phyloP scores from a whole-genome alignment of 2,888 invertebrate genomes.

The Anticlea derivata region DNA sequence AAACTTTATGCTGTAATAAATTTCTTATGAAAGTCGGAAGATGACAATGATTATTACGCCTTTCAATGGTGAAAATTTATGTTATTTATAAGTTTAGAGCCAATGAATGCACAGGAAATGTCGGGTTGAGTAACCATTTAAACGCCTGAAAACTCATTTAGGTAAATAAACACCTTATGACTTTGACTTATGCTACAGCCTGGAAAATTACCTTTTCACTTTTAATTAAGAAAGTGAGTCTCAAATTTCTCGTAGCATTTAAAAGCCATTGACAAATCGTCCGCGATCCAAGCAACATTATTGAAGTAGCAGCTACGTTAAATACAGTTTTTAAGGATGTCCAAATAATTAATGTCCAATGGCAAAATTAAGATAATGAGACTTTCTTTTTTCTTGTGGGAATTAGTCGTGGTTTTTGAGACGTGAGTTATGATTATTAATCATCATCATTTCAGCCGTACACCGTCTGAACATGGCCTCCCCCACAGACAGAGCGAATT shows the following conservation, averaged over 20 bases:
- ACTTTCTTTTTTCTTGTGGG: slow-evolving; percentile 37
- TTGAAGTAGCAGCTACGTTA: slow-evolving; percentile 1
- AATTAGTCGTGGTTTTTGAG: slow-evolving; percentile 22
- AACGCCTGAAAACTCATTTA: background rate
- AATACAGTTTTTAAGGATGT: slow-evolving; percentile 8
- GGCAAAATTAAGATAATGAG: slow-evolving; percentile 22
- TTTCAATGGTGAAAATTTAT: no score
- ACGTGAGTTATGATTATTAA: slow-evolving; percentile 28
- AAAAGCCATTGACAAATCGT: slow-evolving; percentile 16
- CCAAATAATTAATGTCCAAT: slow-evolving; percentile 17
- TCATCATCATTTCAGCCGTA: no score
- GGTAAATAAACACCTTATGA: no score
- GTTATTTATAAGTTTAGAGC: no score
- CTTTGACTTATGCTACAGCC: no score
- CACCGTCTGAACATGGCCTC: no score
- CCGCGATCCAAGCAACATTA: slow-evolving; percentile 6
- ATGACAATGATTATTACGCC: no score
- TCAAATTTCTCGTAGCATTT: slow-evolving; percentile 2
- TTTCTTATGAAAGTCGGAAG: background rate
- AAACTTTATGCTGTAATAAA: slow-evolving; percentile 12
- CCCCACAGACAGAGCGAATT: no score
- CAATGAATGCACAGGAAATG: no score
- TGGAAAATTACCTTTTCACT: slow-evolving; percentile 1
- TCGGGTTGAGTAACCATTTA: no score
- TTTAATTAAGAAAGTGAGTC: slow-evolving; percentile 17